Evolutionary conservation across 2,888 invertebrate genomes (phyloP).

Genomic region (Nomada flava): DNA sequence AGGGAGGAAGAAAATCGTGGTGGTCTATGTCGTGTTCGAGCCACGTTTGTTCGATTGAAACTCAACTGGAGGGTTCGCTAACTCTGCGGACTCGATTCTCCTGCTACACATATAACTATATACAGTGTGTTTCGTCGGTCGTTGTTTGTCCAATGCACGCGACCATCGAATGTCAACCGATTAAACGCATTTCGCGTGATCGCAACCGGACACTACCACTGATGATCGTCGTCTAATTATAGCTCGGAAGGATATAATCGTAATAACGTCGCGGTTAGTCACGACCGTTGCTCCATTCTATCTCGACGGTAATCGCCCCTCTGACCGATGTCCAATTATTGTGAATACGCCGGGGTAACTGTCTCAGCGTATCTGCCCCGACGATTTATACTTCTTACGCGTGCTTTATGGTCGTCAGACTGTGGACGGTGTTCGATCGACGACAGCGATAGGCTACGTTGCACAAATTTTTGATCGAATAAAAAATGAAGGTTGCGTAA

Average conservation of each 20-base stretch:
- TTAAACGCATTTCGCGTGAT: slow-evolving; percentile 35
- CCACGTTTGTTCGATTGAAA: slow-evolving; percentile 47
- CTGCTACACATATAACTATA: neutral
- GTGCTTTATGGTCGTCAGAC: neutral
- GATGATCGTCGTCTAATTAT: slow-evolving; percentile 60
- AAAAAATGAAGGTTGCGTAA: neutral
- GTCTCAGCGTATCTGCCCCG: slow-evolving; percentile 13
- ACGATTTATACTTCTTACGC: slow-evolving; percentile 17
- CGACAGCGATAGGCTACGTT: no score
- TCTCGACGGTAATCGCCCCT: slow-evolving; percentile 50
- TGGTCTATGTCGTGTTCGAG: neutral
- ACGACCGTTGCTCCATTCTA: slow-evolving; percentile 36
- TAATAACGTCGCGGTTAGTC: slow-evolving; percentile 63
- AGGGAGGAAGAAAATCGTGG: slow-evolving; percentile 13
- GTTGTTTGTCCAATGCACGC: slow-evolving; percentile 35
- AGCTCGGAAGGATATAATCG: slow-evolving; percentile 35
- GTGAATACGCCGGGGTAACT: slow-evolving; percentile 34
- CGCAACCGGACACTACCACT: slow-evolving; percentile 6
- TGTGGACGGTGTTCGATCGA: no score
- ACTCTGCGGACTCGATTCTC: neutral
- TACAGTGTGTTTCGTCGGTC: slow-evolving; percentile 3
- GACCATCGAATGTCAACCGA: slow-evolving; percentile 39
- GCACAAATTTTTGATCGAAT: neutral
- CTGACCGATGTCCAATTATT: slow-evolving; percentile 56
- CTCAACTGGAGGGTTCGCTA: neutral